phyloP scores from a whole-genome alignment of 2,888 invertebrate species.

The Phaedon cochleariae region DNA sequence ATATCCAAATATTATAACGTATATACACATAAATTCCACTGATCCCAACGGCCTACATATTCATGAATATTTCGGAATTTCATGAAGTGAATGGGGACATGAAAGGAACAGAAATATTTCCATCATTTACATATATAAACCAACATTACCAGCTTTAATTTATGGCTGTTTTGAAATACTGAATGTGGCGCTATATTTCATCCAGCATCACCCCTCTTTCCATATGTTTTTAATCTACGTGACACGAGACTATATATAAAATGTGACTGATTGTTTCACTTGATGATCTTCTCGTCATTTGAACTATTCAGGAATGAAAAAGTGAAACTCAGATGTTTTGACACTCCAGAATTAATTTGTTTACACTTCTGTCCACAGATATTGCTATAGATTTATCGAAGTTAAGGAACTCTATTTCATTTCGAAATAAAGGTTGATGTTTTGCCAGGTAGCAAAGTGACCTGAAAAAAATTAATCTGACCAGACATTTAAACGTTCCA shows the following conservation, averaged over 20 bases:
- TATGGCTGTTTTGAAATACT: background rate
- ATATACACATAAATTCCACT: background rate
- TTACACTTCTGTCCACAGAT: too few species aligned
- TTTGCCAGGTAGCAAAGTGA: too few species aligned
- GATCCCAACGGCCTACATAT: background rate
- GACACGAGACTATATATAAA: constrained; percentile 16
- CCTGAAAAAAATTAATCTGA: too few species aligned
- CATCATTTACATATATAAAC: background rate
- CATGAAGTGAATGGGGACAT: background rate
- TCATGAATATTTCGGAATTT: background rate
- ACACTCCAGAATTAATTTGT: too few species aligned
- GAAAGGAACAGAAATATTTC: background rate
- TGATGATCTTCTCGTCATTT: too few species aligned
- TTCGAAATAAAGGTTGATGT: too few species aligned
- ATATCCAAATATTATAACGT: background rate
- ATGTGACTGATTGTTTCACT: background rate
- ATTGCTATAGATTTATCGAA: too few species aligned
- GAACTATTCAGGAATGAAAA: too few species aligned
- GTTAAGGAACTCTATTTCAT: too few species aligned
- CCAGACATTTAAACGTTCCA: too few species aligned
- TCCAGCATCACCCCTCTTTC: constrained; percentile 28
- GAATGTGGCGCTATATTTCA: constrained; percentile 36
- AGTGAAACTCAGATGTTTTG: too few species aligned
- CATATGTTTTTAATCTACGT: constrained; percentile 38
- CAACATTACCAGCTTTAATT: background rate